Evolutionary conservation across 2,797 vertebrate genomes (phyloP).

Genomic region (Pseudotriccus pelzelni): DNA sequence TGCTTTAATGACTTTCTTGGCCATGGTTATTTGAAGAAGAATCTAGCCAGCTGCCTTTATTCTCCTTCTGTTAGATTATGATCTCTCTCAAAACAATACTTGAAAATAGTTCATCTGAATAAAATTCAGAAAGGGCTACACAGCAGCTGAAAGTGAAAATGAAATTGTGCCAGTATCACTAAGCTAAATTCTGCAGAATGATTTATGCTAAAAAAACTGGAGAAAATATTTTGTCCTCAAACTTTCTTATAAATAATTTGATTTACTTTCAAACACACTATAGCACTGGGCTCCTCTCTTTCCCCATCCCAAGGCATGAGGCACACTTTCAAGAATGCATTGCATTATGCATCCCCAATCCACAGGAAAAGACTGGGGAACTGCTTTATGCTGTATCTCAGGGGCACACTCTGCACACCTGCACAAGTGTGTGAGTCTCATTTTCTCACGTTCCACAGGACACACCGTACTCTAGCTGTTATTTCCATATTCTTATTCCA

Average conservation of each 20-base stretch:
- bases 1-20: conserved; percentile 57
- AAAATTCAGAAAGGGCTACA: conserved; percentile 22
- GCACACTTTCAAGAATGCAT: neutral
- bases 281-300: neutral
- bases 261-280: conserved; percentile 53
- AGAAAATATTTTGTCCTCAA: conserved; percentile 50
- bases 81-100: conserved; percentile 60
- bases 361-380: neutral
- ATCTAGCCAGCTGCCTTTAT: conserved; percentile 45
- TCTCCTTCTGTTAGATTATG: conserved; percentile 38
- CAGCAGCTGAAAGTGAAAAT: conserved; percentile 35
- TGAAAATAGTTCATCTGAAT: conserved; percentile 57
- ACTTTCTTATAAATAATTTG: conserved; percentile 59
- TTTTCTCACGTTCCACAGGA: neutral
- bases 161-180: neutral
- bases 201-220: conserved; percentile 27
- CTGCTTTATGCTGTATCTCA: neutral
- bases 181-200: conserved; percentile 23
- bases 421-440: neutral
- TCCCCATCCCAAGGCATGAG: neutral
- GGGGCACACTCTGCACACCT: neutral
- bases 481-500: conserved; percentile 14
- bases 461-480: neutral
- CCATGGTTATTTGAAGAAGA: conserved; percentile 37
- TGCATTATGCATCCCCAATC: conserved; percentile 22